phyloP scores from a whole-genome alignment of 2,113 vertebrate species.

The Phrynosoma blainvillii region DNA sequence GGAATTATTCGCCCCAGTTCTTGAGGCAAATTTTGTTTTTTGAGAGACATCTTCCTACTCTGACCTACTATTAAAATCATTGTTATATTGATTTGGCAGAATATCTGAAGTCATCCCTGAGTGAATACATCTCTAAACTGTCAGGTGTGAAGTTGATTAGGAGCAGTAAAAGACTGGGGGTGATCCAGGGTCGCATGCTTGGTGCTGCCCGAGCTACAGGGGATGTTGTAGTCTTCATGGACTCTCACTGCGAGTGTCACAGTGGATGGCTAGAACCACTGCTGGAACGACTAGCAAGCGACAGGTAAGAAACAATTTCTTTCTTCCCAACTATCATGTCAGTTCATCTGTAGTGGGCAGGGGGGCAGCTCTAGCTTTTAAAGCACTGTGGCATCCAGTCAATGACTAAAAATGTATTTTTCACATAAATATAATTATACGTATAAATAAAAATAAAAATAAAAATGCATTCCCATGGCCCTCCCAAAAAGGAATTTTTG shows the following conservation, averaged over 20 bases:
- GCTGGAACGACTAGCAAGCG: constrained; percentile 83
- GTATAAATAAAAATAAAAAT: too few relatives aligned
- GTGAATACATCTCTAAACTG: constrained; percentile 85
- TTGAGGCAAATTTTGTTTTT: not conserved
- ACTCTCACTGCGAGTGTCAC: constrained; percentile 89
- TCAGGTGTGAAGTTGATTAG: constrained; percentile 85
- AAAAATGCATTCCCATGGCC: too few relatives aligned
- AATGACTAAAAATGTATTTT: not conserved
- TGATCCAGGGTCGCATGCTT: constrained; percentile 81
- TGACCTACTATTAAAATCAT: constrained; percentile 22
- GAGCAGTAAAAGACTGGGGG: constrained; percentile 84
- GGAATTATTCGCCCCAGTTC: not conserved
- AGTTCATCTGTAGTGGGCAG: not conserved
- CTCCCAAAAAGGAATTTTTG: too few relatives aligned
- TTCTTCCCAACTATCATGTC: not conserved
- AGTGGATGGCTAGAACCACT: constrained; percentile 90
- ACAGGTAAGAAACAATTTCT: constrained; percentile 77
- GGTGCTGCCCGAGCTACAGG: constrained; percentile 85
- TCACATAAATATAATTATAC: too few relatives aligned
- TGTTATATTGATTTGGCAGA: constrained; percentile 68
- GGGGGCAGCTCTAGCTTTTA: not conserved
- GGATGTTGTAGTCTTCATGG: constrained; percentile 89
- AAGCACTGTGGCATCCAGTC: not conserved
- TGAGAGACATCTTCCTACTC: constrained; percentile 6
- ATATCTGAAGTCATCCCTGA: constrained; percentile 83